Evolutionary conservation across 2,888 invertebrate species (phyloP).

Genomic region (Miltochrista miniata): DNA sequence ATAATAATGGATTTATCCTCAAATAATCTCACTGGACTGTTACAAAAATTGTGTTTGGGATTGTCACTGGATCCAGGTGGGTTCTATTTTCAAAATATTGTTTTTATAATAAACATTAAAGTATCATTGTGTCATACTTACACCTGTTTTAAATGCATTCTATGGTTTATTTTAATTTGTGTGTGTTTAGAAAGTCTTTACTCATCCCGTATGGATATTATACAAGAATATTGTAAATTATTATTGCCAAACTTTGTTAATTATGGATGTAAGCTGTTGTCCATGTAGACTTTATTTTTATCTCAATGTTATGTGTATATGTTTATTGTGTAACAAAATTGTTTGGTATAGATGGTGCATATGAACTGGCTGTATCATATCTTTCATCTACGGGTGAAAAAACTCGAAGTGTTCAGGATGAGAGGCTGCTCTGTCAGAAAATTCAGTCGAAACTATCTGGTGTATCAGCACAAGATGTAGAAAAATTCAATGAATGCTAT

Average conservation of each 20-base stretch:
- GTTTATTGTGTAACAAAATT: neutral
- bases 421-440: conserved; percentile 70
- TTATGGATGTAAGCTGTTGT: conserved; percentile 1
- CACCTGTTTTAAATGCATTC: neutral
- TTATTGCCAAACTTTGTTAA: conserved; percentile 35
- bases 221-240: conserved; percentile 55
- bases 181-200: conserved; percentile 8
- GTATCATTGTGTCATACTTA: neutral
- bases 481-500: conserved; percentile 76
- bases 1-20: conserved; percentile 55
- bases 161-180: neutral
- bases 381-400: conserved; percentile 66
- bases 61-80: conserved; percentile 74
- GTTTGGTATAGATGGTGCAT: conserved; percentile 63
- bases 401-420: conserved; percentile 57
- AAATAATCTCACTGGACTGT: conserved; percentile 58
- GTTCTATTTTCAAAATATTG: conserved; percentile 51
- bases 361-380: conserved; percentile 75
- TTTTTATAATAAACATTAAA: conserved; percentile 9
- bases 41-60: conserved; percentile 70
- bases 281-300: no score
- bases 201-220: conserved; percentile 47
- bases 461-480: conserved; percentile 63
- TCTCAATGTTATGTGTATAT: no score
- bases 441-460: conserved; percentile 61